A percentile compares a stretch with the other conserved stretches of the same genome.
phyloP scores from a whole-genome alignment of 2,113 vertebrate genomes.

The Sinocyclocheilus grahami region DNA sequence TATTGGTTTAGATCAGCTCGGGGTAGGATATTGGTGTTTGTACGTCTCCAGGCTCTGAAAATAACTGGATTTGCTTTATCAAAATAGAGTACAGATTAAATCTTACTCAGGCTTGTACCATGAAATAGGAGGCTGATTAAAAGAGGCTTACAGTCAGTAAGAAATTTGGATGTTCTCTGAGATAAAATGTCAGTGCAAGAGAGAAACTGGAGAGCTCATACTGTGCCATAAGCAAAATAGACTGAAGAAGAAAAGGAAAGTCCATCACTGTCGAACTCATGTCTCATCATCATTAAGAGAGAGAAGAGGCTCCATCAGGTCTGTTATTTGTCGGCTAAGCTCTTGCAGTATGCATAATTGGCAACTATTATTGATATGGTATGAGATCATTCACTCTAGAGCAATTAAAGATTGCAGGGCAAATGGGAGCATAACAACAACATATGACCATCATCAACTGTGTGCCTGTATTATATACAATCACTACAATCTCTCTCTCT shows the following conservation, averaged over 20 bases:
- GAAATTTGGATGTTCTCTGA: conserved; percentile 12
- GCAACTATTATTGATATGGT: conserved; percentile 55
- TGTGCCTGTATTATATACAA: not conserved
- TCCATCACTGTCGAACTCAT: conserved; percentile 66
- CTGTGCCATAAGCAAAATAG: conserved; percentile 8
- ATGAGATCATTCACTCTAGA: conserved; percentile 53
- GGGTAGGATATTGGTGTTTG: conserved; percentile 21
- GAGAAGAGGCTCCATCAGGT: conserved; percentile 58
- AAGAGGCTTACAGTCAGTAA: conserved; percentile 29
- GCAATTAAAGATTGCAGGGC: conserved; percentile 17
- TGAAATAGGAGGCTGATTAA: conserved; percentile 40
- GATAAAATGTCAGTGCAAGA: conserved; percentile 23
- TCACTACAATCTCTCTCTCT: not conserved
- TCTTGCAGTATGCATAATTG: conserved; percentile 52
- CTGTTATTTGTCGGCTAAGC: conserved; percentile 60
- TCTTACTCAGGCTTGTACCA: conserved; percentile 7
- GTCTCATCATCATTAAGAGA: conserved; percentile 63
- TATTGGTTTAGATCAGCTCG: conserved; percentile 27
- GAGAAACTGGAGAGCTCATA: not conserved
- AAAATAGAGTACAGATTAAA: conserved; percentile 27
- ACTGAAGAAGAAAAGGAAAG: conserved; percentile 13
- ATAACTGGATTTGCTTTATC: conserved; percentile 38
- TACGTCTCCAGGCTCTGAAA: conserved; percentile 31
- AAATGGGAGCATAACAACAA: not conserved
- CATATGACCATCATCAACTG: not conserved